A percentile compares a stretch with the other conserved stretches of the same genome.
Evolutionary conservation across 2,113 vertebrate species (phyloP).

Genomic region (Hemiscyllium ocellatum): DNA sequence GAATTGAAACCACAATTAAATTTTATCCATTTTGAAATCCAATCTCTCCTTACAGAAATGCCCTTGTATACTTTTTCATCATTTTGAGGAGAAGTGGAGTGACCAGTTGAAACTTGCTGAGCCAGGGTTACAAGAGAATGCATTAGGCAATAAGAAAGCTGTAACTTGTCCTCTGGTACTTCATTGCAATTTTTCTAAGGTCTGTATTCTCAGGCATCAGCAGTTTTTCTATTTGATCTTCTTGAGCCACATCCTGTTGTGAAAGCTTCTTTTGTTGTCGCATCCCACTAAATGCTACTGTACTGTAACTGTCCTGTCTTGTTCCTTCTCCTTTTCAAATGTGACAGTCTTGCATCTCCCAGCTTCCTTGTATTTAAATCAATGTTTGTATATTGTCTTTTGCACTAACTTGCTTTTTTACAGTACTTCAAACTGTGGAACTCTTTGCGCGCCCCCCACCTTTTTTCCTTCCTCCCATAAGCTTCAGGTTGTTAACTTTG

Average conservation of each 20-base stretch:
- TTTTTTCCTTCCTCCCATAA: neutral
- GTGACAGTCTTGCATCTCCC: neutral
- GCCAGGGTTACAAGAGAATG: conserved; percentile 32
- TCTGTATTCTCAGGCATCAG: conserved; percentile 32
- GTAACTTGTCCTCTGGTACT: conserved; percentile 16
- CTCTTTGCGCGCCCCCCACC: neutral
- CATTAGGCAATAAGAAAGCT: conserved; percentile 30
- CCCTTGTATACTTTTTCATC: conserved; percentile 34
- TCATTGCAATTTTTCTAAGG: conserved; percentile 29
- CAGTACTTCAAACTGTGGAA: neutral
- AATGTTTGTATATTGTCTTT: neutral
- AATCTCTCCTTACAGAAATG: conserved; percentile 35
- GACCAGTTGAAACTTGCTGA: conserved; percentile 26
- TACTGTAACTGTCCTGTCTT: neutral
- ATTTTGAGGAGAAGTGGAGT: conserved; percentile 33
- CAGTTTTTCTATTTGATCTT: conserved; percentile 8
- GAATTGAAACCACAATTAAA: conserved; percentile 5
- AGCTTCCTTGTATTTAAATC: neutral
- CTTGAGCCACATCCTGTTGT: conserved; percentile 29
- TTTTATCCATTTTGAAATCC: conserved; percentile 9
- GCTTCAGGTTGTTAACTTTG: neutral
- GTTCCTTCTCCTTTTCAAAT: neutral
- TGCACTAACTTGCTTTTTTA: neutral
- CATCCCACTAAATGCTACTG: neutral
- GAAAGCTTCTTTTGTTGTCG: neutral